Conservation (phyloP, 1,140 invertebrate genomes). For the Aphelinus certus region DNA sequence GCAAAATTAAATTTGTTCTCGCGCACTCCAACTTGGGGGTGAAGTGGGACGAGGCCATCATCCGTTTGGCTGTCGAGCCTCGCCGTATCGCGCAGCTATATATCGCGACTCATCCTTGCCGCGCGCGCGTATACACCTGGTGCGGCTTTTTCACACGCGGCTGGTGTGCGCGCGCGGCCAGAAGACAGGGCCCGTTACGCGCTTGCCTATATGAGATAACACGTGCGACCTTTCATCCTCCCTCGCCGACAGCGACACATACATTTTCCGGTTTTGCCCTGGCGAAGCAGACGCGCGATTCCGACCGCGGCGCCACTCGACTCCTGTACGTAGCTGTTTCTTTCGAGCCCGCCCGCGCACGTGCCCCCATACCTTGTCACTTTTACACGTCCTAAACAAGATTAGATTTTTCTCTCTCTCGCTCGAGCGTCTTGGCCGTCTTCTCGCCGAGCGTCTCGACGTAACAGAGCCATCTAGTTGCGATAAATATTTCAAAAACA, state of each 20-base stretch:
- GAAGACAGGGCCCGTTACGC: constrained; percentile 4
- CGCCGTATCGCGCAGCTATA: too few relatives aligned
- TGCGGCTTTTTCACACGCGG: background rate
- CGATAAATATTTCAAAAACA: too few relatives aligned
- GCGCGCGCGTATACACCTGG: too few relatives aligned
- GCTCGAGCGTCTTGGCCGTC: too few relatives aligned
- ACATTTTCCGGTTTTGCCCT: constrained; percentile 1
- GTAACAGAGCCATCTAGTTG: too few relatives aligned
- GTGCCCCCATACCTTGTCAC: constrained; percentile 15
- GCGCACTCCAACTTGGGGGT: too few relatives aligned
- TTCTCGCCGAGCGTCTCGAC: too few relatives aligned
- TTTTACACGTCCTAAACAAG: constrained; percentile 16
- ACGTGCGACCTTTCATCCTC: constrained; percentile 10
- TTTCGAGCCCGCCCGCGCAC: background rate
- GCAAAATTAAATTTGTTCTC: too few relatives aligned
- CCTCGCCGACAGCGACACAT: background rate
- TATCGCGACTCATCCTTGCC: too few relatives aligned
- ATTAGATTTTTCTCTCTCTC: constrained; percentile 1
- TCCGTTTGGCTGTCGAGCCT: too few relatives aligned
- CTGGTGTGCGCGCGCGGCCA: background rate
- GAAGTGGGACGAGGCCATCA: too few relatives aligned
- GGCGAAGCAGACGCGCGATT: constrained; percentile 3
- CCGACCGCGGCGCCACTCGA: background rate
- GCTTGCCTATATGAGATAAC: background rate
- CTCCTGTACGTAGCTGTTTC: background rate